Evolutionary conservation across 1,140 invertebrate species (phyloP).

Genomic region (Aphaenogaster floridana): DNA sequence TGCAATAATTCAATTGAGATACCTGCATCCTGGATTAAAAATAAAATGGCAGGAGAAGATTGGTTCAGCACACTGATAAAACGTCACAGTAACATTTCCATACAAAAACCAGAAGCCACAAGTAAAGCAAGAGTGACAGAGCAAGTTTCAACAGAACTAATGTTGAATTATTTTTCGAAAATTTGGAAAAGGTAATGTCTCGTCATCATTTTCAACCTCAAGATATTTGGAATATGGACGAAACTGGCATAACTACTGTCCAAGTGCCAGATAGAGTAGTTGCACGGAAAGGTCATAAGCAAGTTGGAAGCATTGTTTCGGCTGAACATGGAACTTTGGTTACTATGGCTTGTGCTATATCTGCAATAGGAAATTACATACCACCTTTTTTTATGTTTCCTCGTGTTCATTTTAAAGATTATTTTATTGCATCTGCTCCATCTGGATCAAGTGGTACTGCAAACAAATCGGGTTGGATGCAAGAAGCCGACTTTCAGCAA

Average conservation of each 20-base stretch:
- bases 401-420: neutral
- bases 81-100: too few relatives aligned
- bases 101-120: too few relatives aligned
- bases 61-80: too few relatives aligned
- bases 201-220: neutral
- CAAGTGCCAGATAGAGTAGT: conserved; percentile 1
- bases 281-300: conserved; percentile 2
- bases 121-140: neutral
- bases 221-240: neutral
- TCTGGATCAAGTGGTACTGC: conserved; percentile 1
- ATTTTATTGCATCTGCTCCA: neutral
- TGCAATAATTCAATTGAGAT: too few relatives aligned
- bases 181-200: neutral
- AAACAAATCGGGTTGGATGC: neutral
- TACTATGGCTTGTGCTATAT: neutral
- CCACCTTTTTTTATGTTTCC: conserved; percentile 11
- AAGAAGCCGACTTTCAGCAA: neutral
- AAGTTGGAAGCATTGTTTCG: conserved; percentile 2
- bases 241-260: neutral
- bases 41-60: too few relatives aligned
- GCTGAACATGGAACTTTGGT: neutral
- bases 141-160: neutral
- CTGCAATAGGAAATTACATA: conserved; percentile 4
- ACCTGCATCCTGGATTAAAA: too few relatives aligned
- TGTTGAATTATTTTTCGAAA: neutral